Base-by-base conservation (phyloP, 2,113 vertebrate genomes). In the Serilophus lunatus region DNA sequence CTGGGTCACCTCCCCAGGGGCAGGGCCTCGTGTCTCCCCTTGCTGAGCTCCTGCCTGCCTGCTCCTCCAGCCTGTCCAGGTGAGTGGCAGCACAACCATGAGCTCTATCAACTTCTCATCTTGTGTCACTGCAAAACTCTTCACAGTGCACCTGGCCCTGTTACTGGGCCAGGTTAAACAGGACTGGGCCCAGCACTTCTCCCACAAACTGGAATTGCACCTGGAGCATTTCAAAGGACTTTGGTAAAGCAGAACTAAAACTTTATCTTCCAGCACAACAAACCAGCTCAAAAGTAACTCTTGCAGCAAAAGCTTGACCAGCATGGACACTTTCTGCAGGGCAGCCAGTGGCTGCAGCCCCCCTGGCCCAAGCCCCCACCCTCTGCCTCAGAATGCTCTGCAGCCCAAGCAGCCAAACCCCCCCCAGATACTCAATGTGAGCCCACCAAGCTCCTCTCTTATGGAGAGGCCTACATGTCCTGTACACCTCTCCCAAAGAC, bases 401-500 rank as follows among this genome's bases (percentile, higher is more conserved):
- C 85, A 78, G 20, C 24, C 45, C 26, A n/a, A 40, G 47, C 25
- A 83, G 44, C 19, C 59, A 66, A 36, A 61, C 18, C 13, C 29
- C 50, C n/a, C 29, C 68, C 12, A 26, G 36, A 25, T 18, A 38
- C 7, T 53, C 40, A 28, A 0, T 1, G 18, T 0, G 0, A 70
- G 54, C 16, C 50, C 74, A 70, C 15, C 38, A 49, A 49, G 28
- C 18, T 57, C 18, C 19, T 65, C 36, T 16, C 1, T 28, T 47
- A 60, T 7, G 10, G 25, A 70, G 56, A 61, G 36, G 57, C 19
- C 70, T 31, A 29, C 2, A 5, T 10, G 42, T 3, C 18, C 53
- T 25, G 22, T 35, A 19, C n/a, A 49, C 61, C 40, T 64, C 66
- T 13, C 36, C 28, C 18, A 51, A 59, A 38, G 16, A 60, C 18